phyloP scores from a whole-genome alignment of 2,797 vertebrate species.

The Salmo trutta region DNA sequence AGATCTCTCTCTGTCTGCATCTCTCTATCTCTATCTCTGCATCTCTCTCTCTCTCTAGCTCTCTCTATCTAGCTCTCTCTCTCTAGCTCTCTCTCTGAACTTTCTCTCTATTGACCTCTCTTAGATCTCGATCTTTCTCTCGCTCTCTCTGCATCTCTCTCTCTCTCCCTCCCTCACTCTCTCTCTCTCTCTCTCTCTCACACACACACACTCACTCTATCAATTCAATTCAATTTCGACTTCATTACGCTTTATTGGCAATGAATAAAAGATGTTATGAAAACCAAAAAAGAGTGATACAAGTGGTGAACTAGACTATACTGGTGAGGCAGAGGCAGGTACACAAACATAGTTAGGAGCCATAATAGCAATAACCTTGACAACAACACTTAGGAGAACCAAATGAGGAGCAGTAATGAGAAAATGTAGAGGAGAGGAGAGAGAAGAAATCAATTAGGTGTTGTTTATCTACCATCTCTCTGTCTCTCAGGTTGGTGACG shows the following conservation, averaged over 20 bases:
- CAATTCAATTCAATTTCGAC: not conserved
- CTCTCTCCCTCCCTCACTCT: not conserved
- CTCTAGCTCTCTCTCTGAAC: no score
- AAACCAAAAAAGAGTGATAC: conserved; percentile 11
- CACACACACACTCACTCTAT: not conserved
- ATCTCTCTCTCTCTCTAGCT: no score
- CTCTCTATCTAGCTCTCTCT: no score
- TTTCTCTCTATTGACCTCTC: no score
- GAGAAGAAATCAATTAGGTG: conserved; percentile 19
- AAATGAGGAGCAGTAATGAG: conserved; percentile 10
- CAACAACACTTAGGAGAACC: conserved; percentile 21
- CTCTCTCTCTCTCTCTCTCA: no score
- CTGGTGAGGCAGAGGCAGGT: conserved; percentile 7
- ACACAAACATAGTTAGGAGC: conserved; percentile 38
- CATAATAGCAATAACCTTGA: conserved; percentile 40
- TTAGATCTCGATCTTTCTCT: no score
- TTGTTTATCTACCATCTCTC: not conserved
- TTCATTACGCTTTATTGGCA: not conserved
- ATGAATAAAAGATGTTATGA: no score
- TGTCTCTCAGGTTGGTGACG: not conserved
- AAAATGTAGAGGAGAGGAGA: conserved; percentile 11
- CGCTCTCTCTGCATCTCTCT: not conserved
- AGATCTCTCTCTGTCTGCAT: no score
- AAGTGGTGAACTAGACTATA: conserved; percentile 31
- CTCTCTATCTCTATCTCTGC: not conserved